These are phyloP conservation scores for Idaea aversata DNA, from an alignment of 2,888 invertebrate genomes.

Conservation along the genomic window DNA sequence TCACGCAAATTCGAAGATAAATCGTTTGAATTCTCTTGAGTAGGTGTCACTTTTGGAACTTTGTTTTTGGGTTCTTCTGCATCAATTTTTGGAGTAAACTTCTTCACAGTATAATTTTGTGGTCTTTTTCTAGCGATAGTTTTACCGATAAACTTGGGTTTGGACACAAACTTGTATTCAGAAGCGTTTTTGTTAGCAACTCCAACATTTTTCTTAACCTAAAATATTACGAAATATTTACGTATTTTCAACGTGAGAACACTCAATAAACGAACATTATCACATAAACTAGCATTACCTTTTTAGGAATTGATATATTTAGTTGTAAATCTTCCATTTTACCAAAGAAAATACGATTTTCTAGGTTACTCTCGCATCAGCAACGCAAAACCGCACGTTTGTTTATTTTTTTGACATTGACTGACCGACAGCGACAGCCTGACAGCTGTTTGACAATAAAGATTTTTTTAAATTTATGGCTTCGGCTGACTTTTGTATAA, in stretches of 20 bases:
- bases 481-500: background rate
- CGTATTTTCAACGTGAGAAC: background rate
- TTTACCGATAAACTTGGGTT: slow-evolving; percentile 65
- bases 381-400: slow-evolving; percentile 27
- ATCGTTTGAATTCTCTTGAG: slow-evolving; percentile 39
- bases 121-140: slow-evolving; percentile 72
- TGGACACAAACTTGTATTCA: slow-evolving; percentile 68
- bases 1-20: slow-evolving; percentile 57
- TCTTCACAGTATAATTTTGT: slow-evolving; percentile 41
- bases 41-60: slow-evolving; percentile 38
- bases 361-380: slow-evolving; percentile 51
- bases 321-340: slow-evolving; percentile 76
- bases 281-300: slow-evolving; percentile 42
- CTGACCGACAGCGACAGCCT: slow-evolving; percentile 12
- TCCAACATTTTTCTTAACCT: slow-evolving; percentile 50
- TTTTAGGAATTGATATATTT: slow-evolving; percentile 63
- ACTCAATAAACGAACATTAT: background rate
- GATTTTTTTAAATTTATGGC: background rate
- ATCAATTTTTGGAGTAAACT: slow-evolving; percentile 36
- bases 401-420: slow-evolving; percentile 24
- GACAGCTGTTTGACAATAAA: slow-evolving; percentile 8
- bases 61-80: slow-evolving; percentile 55
- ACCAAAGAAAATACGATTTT: slow-evolving; percentile 22
- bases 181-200: slow-evolving; percentile 44
- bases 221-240: slow-evolving; percentile 26